Conservation (phyloP, 2,888 invertebrate species). For the Oxycera nigricornis region DNA sequence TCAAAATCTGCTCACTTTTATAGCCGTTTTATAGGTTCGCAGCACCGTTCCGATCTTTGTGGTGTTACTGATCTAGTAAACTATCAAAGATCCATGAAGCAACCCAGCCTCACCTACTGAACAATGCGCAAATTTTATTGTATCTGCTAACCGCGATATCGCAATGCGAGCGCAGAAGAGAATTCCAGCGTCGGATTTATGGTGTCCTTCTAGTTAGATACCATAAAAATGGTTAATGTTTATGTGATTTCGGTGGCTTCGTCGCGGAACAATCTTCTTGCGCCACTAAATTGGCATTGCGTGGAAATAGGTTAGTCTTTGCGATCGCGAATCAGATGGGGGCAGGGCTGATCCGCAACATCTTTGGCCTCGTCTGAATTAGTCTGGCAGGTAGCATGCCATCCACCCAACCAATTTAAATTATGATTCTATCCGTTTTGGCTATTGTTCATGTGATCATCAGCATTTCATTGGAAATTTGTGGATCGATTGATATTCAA, state of each 20-base stretch:
- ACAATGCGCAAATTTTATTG: background rate
- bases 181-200: background rate
- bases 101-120: constrained; percentile 22
- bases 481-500: too few species aligned
- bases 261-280: background rate
- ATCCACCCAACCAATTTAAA: too few species aligned
- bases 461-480: too few species aligned
- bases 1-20: too few species aligned
- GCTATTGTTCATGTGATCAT: too few species aligned
- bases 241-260: background rate
- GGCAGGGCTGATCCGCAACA: too few species aligned
- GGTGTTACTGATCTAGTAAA: constrained; percentile 22
- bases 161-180: background rate
- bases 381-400: too few species aligned
- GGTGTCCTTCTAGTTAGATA: background rate
- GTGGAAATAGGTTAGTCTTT: background rate
- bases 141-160: background rate
- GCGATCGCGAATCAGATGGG: background rate
- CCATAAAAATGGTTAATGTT: background rate
- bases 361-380: too few species aligned
- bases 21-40: background rate
- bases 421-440: too few species aligned
- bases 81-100: background rate
- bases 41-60: background rate
- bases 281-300: background rate